A percentile compares a stretch with the other conserved stretches of the same genome.
These are phyloP conservation scores for Dascillus cervinus DNA, from an alignment of 2,888 invertebrate species.

Conservation along the genomic window DNA sequence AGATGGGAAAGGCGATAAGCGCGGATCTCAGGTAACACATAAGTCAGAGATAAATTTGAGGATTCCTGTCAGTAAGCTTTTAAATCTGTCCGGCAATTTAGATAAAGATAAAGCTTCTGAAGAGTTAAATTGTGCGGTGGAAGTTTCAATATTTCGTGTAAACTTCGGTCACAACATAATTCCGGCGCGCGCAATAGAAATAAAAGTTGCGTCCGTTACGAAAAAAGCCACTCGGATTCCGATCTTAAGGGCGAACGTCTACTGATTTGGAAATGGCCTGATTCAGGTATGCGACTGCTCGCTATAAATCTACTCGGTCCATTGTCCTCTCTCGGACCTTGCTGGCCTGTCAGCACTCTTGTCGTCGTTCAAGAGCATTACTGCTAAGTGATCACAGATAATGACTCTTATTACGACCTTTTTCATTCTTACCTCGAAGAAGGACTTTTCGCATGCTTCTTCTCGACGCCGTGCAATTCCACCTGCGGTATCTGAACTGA, in stretches of 20 bases:
- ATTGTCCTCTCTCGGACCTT: constrained; percentile 20
- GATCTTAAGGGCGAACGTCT: constrained; percentile 19
- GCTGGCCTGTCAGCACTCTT: constrained; percentile 16
- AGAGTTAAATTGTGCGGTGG: background rate
- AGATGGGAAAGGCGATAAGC: constrained; percentile 31
- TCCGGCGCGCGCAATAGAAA: constrained; percentile 9
- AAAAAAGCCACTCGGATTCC: constrained; percentile 15
- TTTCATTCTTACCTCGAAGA: constrained; percentile 62
- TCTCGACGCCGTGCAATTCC: constrained; percentile 82
- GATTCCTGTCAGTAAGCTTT: constrained; percentile 31
- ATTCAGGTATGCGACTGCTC: constrained; percentile 27
- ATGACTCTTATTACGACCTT: constrained; percentile 2
- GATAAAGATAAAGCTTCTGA: constrained; percentile 8
- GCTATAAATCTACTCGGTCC: constrained; percentile 24
- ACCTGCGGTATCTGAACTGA: constrained; percentile 76
- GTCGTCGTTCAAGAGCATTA: constrained; percentile 7
- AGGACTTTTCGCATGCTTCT: constrained; percentile 79
- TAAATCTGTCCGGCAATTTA: constrained; percentile 14
- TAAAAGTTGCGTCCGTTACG: constrained; percentile 7
- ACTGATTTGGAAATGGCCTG: constrained; percentile 26
- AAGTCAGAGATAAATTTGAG: constrained; percentile 19
- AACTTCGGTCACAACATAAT: constrained; percentile 8
- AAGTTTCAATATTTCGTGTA: constrained; percentile 1
- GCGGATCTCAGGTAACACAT: constrained; percentile 24
- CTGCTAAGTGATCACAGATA: constrained; percentile 10